A percentile compares a stretch with the other conserved stretches of the same genome.
Evolutionary conservation across 1,140 invertebrate genomes (phyloP).

Genomic region (Sarcophaga bullata): DNA sequence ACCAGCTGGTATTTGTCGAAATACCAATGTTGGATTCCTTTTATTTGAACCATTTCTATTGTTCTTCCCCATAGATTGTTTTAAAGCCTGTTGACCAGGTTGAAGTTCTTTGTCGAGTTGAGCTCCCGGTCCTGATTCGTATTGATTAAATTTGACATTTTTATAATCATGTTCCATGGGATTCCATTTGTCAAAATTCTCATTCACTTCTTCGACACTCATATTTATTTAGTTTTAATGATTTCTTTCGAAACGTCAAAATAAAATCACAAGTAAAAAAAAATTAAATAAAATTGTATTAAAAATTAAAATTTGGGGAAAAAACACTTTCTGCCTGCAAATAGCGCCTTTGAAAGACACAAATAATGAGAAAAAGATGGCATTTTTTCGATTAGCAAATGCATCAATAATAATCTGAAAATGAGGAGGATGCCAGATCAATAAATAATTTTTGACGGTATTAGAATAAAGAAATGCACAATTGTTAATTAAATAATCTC

Average conservation of each 20-base stretch:
- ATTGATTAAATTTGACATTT: constrained; percentile 41
- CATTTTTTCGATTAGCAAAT: too few species aligned
- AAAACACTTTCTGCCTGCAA: too few species aligned
- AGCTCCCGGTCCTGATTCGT: constrained; percentile 39
- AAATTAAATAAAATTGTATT: too few species aligned
- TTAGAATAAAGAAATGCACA: too few species aligned
- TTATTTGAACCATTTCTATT: background rate
- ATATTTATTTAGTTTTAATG: constrained; percentile 12
- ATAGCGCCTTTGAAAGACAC: too few species aligned
- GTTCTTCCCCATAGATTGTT: background rate
- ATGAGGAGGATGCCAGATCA: too few species aligned
- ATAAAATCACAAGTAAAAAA: background rate
- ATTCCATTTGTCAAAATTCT: constrained; percentile 42
- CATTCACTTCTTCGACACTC: background rate
- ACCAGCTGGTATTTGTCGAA: constrained; percentile 27
- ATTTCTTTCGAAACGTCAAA: background rate
- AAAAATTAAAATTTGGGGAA: too few species aligned
- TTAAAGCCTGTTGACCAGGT: background rate
- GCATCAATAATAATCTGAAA: too few species aligned
- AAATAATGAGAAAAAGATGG: too few species aligned
- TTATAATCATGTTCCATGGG: constrained; percentile 45
- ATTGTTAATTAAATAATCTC: too few species aligned
- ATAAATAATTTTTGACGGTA: too few species aligned
- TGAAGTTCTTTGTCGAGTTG: constrained; percentile 40
- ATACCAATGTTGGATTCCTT: constrained; percentile 2